These are phyloP conservation scores for Siderastrea siderea DNA, from an alignment of 92 coral and sea anemone species.

Conservation along the genomic window DNA sequence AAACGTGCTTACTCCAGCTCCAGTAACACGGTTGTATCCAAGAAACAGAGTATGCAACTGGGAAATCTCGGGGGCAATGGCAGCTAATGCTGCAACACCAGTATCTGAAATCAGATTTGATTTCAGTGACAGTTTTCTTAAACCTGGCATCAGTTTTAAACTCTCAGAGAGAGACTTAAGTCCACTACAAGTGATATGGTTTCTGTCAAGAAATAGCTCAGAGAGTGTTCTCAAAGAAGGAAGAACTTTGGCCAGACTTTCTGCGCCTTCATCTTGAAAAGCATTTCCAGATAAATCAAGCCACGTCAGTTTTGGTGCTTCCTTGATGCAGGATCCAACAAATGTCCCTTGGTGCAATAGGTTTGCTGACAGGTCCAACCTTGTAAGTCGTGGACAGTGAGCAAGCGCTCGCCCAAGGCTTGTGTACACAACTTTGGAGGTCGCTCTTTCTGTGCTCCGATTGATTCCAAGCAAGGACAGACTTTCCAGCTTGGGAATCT, in stretches of 20 bases:
- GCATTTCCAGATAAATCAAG: constrained; percentile 79
- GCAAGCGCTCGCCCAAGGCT: constrained; percentile 61
- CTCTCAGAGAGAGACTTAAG: constrained; percentile 41
- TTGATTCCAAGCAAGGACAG: constrained; percentile 54
- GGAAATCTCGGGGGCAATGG: constrained; percentile 28
- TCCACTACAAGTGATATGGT: constrained; percentile 75
- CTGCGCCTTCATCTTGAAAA: constrained; percentile 69
- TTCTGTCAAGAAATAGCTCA: constrained; percentile 75
- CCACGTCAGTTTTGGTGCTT: constrained; percentile 44
- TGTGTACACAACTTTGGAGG: constrained; percentile 42
- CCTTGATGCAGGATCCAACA: constrained; percentile 61
- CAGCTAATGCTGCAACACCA: constrained; percentile 64
- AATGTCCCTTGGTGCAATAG: constrained; percentile 54
- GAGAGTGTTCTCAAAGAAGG: constrained; percentile 41
- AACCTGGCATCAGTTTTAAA: constrained; percentile 19
- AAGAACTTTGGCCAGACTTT: constrained; percentile 52
- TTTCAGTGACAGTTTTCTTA: constrained; percentile 69
- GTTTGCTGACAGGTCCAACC: constrained; percentile 76
- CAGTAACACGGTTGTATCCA: constrained; percentile 68
- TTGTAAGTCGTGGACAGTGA: constrained; percentile 48
- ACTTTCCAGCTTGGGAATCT: constrained; percentile 43
- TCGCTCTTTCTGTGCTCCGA: constrained; percentile 28
- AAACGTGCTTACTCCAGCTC: constrained; percentile 46
- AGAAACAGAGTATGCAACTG: constrained; percentile 56
- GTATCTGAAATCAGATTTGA: constrained; percentile 76